Evolutionary conservation across 2,113 vertebrate species (phyloP).

Genomic region (Micronisus gabar): DNA sequence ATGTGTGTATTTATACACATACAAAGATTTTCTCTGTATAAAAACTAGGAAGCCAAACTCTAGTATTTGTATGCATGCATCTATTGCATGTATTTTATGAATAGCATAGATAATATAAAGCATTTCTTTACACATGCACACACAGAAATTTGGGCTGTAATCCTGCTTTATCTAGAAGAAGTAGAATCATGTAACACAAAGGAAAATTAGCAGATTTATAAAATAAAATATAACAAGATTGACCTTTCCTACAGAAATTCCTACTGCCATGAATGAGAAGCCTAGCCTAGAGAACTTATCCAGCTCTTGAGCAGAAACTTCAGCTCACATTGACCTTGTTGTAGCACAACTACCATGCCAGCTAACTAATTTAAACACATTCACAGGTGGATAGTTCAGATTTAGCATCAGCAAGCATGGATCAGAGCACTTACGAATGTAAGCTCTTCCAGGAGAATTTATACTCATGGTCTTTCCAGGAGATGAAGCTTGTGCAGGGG

Average conservation of each 20-base stretch:
- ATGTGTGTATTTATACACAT: neutral
- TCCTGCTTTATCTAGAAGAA: neutral
- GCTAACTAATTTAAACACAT: neutral
- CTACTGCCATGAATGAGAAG: neutral
- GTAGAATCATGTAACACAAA: neutral
- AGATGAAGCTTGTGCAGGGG: neutral
- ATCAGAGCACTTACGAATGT: neutral
- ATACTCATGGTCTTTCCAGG: neutral
- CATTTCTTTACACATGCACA: neutral
- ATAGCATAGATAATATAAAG: neutral
- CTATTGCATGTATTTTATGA: neutral
- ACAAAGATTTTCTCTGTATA: neutral
- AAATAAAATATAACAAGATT: neutral
- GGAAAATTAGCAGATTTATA: neutral
- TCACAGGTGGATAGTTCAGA: neutral
- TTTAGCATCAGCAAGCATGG: neutral
- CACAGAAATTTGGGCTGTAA: neutral
- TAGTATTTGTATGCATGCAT: neutral
- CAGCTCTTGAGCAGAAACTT: neutral
- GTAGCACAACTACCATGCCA: neutral
- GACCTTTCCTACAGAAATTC: neutral
- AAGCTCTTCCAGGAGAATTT: neutral
- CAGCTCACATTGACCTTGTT: neutral
- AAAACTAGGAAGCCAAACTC: neutral
- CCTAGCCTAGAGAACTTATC: neutral